These are phyloP conservation scores for Entomyzon cyanotis DNA, from an alignment of 2,113 vertebrate species.

Conservation along the genomic window DNA sequence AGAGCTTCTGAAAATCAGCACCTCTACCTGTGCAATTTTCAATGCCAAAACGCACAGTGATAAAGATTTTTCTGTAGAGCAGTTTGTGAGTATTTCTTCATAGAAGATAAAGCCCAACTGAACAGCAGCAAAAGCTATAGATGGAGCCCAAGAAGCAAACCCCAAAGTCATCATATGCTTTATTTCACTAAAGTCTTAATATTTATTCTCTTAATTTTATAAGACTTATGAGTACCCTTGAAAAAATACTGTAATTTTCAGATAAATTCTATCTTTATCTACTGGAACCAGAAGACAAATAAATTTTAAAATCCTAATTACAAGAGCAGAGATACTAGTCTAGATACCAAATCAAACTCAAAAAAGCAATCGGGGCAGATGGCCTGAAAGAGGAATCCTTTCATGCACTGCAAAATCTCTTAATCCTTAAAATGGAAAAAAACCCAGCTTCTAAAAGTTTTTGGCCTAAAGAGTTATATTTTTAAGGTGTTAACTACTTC, in stretches of 20 bases:
- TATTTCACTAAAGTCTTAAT: not conserved
- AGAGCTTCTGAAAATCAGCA: not conserved
- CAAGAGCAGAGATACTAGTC: not conserved
- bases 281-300: constrained; percentile 28
- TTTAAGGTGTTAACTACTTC: constrained; percentile 18
- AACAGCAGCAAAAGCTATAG: not conserved
- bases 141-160: not conserved
- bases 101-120: not conserved
- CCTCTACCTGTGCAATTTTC: not conserved
- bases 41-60: not conserved
- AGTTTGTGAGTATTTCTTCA: not conserved
- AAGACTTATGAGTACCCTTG: not conserved
- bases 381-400: constrained; percentile 16
- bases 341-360: constrained; percentile 15
- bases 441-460: not conserved
- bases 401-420: not conserved
- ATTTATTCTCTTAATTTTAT: not conserved
- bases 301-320: constrained; percentile 49
- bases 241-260: constrained; percentile 25
- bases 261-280: constrained; percentile 16
- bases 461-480: not conserved
- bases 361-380: constrained; percentile 34
- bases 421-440: not conserved
- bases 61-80: not conserved
- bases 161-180: not conserved